Evolutionary conservation across 2,113 vertebrate species (phyloP).

Genomic region (Corythaeola cristata): DNA sequence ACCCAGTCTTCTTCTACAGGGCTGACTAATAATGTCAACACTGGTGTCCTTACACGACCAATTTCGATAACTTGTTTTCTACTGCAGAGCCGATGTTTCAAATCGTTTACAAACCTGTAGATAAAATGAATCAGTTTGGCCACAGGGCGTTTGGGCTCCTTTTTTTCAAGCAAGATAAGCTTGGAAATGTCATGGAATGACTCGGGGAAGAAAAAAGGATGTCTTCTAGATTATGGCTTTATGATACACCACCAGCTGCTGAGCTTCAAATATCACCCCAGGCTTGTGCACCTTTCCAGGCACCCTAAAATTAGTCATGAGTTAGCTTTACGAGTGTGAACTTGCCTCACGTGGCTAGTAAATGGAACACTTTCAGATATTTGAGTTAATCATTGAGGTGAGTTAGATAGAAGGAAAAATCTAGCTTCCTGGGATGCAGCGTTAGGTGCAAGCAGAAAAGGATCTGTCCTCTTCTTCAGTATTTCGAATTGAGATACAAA

Average conservation of each 20-base stretch:
- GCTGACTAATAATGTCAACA: neutral
- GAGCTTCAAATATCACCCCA: neutral
- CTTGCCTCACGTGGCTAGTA: neutral
- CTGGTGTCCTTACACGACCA: neutral
- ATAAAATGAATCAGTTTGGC: neutral
- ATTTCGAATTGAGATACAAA: neutral
- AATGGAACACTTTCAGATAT: neutral
- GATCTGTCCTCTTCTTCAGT: neutral
- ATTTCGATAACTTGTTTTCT: constrained; percentile 36
- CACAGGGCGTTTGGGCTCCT: neutral
- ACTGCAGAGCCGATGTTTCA: neutral
- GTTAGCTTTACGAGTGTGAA: neutral
- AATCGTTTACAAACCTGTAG: constrained; percentile 15
- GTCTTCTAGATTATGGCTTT: neutral
- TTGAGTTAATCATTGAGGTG: neutral
- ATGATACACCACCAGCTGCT: neutral
- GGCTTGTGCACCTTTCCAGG: neutral
- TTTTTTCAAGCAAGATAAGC: neutral
- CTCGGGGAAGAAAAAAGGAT: neutral
- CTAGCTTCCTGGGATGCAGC: neutral
- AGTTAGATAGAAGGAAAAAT: neutral
- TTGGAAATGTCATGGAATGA: neutral
- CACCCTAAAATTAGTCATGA: neutral
- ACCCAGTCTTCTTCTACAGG: neutral
- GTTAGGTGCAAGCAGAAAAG: neutral